Base-by-base conservation (phyloP, 64 coral and sea anemone genomes). In the Acropora tenuis region DNA sequence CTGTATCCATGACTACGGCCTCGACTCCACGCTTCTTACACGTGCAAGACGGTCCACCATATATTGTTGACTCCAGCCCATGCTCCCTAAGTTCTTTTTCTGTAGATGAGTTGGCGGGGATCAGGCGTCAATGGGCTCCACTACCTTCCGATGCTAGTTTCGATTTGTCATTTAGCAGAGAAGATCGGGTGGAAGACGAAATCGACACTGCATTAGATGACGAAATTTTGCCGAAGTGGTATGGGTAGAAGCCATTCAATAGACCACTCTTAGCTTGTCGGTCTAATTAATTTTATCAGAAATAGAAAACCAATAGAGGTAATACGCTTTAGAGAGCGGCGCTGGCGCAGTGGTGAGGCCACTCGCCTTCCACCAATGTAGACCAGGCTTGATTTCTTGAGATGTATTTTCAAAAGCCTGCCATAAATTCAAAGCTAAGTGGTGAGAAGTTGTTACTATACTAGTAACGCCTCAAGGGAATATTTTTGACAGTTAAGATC, bases 211-310 rank as follows among this genome's bases (percentile, higher is more conserved):
- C 82, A 6, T 15, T 97, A 13, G 95, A 97, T 84, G 88, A 88
- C 74, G 88, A 87, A 13, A 88, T 83, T 73, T 80, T 97, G 40
- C 87, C 82, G 67, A 90, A 91, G 52, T 97, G 95, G 95, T 97
- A 53, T 75, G 88, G 11, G 4, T 15, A 6, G 17, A 11, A 19
- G 15, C 0, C 30, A 30, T 30, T 30, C 30, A 30, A 30, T 30
- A 30, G 30, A 30, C 30, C 30, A 30, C 30, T 30, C 30, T 30
- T 30, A 30, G 30, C 30, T 30, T 30, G 30, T 30, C 30, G 30
- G 30, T 30, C 30, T 30, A 30, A 30, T 0, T 30, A 30, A 30
- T 30, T 30, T 30, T 30, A 30, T 30, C 30, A 30, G 30, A 30
- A 30, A 30, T 30, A 30, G 30, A 30, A 30, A 30, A 30, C 30